phyloP scores from a whole-genome alignment of 37 sponge, comb jelly and placozoan genomes.

The Chondrilla cf. caribensis region DNA sequence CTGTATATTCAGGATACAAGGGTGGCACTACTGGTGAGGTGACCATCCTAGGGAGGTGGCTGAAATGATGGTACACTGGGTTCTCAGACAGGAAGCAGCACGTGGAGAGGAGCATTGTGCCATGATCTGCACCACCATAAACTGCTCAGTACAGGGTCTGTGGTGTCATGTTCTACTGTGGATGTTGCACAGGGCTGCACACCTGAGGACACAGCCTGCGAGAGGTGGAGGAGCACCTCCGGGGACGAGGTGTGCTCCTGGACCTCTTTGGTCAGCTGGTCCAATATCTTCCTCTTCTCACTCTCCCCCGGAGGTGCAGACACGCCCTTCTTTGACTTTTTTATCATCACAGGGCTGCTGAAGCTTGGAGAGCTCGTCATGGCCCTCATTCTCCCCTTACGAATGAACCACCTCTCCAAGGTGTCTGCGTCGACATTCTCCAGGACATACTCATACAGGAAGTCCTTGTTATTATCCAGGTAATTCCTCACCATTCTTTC shows the following conservation, averaged over 20 bases:
- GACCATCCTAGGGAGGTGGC: no score
- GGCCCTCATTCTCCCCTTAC: constrained; percentile 28
- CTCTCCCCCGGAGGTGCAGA: not conserved
- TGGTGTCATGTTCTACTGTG: no score
- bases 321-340: not conserved
- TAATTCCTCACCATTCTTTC: not conserved
- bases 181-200: no score
- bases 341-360: not conserved
- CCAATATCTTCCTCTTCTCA: not conserved
- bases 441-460: constrained; percentile 46
- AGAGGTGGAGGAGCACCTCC: not conserved
- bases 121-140: no score
- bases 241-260: constrained; percentile 5
- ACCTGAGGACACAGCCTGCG: constrained; percentile 5
- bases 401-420: constrained; percentile 41
- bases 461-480: constrained; percentile 25
- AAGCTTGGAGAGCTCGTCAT: not conserved
- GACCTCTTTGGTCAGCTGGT: not conserved
- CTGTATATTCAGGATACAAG: no score
- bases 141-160: no score
- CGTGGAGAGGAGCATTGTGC: no score
- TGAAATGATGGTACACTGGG: no score
- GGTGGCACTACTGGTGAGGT: no score
- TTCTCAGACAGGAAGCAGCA: no score
- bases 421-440: constrained; percentile 29